Evolutionary conservation across 2,797 vertebrate species (phyloP).

Genomic region (Spinibarbus caldwelli): DNA sequence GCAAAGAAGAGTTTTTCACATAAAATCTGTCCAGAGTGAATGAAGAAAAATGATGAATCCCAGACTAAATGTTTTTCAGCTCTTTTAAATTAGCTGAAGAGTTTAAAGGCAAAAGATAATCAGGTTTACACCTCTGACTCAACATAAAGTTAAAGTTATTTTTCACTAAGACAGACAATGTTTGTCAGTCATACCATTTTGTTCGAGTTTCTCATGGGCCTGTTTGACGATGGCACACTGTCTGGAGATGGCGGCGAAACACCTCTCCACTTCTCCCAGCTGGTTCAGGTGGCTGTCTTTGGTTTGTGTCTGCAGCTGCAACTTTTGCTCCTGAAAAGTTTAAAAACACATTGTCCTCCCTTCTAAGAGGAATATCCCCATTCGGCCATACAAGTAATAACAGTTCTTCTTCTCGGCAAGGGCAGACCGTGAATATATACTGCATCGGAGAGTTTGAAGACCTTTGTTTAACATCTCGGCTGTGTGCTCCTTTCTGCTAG

Average conservation of each 20-base stretch:
- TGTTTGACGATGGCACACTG: slow-evolving; percentile 85
- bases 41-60: slow-evolving; percentile 17
- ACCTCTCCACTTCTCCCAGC: slow-evolving; percentile 88
- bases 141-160: slow-evolving; percentile 30
- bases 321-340: slow-evolving; percentile 86
- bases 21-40: not conserved
- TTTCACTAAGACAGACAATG: not conserved
- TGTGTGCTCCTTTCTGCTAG: slow-evolving; percentile 55
- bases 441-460: slow-evolving; percentile 52
- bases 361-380: slow-evolving; percentile 44
- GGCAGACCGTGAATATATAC: slow-evolving; percentile 22
- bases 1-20: not conserved
- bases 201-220: slow-evolving; percentile 84
- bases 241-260: slow-evolving; percentile 68
- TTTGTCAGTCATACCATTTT: slow-evolving; percentile 80
- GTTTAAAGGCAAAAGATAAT: slow-evolving; percentile 57
- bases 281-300: slow-evolving; percentile 90
- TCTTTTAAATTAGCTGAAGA: not conserved
- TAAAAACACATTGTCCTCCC: slow-evolving; percentile 46
- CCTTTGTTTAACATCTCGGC: slow-evolving; percentile 61
- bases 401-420: slow-evolving; percentile 29
- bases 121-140: slow-evolving; percentile 55
- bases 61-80: not conserved
- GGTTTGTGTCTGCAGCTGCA: slow-evolving; percentile 80
- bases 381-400: slow-evolving; percentile 24